Conservation (phyloP, 1,140 invertebrate species). For the Drosophila oshimai region DNA sequence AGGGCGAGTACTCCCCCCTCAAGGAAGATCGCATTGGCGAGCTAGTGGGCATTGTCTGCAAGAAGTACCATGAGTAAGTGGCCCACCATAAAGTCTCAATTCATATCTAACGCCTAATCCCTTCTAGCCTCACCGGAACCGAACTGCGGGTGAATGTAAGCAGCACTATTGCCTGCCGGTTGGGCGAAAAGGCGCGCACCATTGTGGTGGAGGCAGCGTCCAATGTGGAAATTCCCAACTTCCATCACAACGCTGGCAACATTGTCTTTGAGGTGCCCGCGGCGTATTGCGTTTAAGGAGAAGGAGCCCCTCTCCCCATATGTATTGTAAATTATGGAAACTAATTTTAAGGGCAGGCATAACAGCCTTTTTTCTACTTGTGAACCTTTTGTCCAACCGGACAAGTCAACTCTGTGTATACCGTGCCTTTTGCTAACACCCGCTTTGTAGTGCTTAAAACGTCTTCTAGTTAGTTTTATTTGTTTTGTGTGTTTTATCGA, state of each 20-base stretch:
- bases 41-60: conserved; percentile 91
- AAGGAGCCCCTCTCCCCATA: neutral
- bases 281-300: conserved; percentile 65
- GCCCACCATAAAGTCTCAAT: rapidly evolving
- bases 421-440: conserved; percentile 48
- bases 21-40: conserved; percentile 92
- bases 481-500: conserved; percentile 26
- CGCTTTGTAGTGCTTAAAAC: conserved; percentile 21
- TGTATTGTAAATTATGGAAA: conserved; percentile 56
- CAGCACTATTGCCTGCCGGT: conserved; percentile 64
- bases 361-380: conserved; percentile 7
- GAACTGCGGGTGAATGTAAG: conserved; percentile 79
- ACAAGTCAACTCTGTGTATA: conserved; percentile 37
- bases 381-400: neutral
- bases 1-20: conserved; percentile 62
- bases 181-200: conserved; percentile 69
- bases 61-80: conserved; percentile 89
- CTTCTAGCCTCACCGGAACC: conserved; percentile 53
- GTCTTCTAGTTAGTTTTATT: conserved; percentile 26
- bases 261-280: conserved; percentile 82
- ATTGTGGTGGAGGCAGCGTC: conserved; percentile 71
- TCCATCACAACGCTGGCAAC: conserved; percentile 61
- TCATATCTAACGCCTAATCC: neutral
- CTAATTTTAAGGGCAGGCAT: conserved; percentile 12
- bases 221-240: conserved; percentile 73